phyloP scores from a whole-genome alignment of 37 sponge, comb jelly and placozoan species.

The Spongilla lacustris region DNA sequence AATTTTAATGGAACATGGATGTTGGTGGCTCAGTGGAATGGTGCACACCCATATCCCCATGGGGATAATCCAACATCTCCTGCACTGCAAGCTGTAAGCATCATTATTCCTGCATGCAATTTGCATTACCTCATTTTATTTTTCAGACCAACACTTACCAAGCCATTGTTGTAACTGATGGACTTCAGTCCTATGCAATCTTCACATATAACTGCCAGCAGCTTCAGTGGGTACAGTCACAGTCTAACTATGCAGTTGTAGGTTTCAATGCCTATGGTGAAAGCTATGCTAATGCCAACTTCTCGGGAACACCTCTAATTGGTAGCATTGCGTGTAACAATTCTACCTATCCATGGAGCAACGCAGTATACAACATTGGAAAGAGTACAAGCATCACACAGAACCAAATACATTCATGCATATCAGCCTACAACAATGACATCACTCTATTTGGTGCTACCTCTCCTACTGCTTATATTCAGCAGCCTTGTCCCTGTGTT shows the following conservation, averaged over 20 bases:
- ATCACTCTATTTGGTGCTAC: neutral
- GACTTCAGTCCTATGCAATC: slow-evolving; percentile 26
- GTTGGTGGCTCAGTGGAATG: slow-evolving; percentile 53
- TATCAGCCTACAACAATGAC: neutral
- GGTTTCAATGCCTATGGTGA: slow-evolving; percentile 41
- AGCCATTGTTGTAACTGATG: slow-evolving; percentile 38
- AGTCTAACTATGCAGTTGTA: slow-evolving; percentile 23
- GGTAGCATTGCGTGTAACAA: slow-evolving; percentile 23
- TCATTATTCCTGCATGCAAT: neutral
- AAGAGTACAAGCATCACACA: neutral
- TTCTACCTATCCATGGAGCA: slow-evolving; percentile 25
- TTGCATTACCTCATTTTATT: no score
- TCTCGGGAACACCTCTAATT: neutral
- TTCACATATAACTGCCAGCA: slow-evolving; percentile 54
- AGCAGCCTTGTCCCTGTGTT: slow-evolving; percentile 53
- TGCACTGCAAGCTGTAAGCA: neutral
- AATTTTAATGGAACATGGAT: slow-evolving; percentile 50
- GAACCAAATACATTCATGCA: neutral
- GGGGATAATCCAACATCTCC: neutral
- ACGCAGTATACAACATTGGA: slow-evolving; percentile 13
- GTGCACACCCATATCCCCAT: slow-evolving; percentile 57
- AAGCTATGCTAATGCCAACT: slow-evolving; percentile 22
- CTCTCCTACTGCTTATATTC: neutral
- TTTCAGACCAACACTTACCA: slow-evolving; percentile 45
- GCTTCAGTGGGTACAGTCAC: slow-evolving; percentile 20